A percentile compares a stretch with the other conserved stretches of the same genome.
These are phyloP conservation scores for Acronicta aceris DNA, from an alignment of 2,888 invertebrate genomes.

Conservation along the genomic window DNA sequence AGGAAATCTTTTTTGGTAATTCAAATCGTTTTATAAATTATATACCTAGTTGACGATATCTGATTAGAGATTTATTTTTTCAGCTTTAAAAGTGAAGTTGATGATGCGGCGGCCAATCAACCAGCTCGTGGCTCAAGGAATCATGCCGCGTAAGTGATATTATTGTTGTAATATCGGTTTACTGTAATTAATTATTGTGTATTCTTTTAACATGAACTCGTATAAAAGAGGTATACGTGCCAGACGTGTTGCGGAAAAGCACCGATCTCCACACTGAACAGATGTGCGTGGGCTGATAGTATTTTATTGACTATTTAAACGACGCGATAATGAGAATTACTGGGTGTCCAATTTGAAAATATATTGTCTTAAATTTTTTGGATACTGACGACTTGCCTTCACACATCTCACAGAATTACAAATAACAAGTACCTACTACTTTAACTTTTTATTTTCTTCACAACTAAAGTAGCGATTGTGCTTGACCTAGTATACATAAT, in stretches of 20 bases:
- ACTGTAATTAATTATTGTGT: conserved; percentile 15
- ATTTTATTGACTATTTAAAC: conserved; percentile 80
- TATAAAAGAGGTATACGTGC: conserved; percentile 21
- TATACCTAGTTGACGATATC: conserved; percentile 20
- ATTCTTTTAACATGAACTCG: conserved; percentile 21
- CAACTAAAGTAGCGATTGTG: conserved; percentile 15
- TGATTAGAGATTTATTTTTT: conserved; percentile 69
- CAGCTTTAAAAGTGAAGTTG: conserved; percentile 99
- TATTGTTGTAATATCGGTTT: conserved; percentile 4
- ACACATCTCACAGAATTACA: conserved; percentile 6
- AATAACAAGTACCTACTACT: not conserved
- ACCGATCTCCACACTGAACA: conserved; percentile 22
- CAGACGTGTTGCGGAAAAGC: conserved; percentile 17
- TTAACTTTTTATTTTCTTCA: conserved; percentile 2
- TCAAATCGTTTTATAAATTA: conserved; percentile 8
- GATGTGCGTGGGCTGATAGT: conserved; percentile 74
- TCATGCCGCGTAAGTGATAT: conserved; percentile 98
- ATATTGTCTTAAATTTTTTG: conserved; percentile 17
- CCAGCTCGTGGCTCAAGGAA: conserved; percentile 99
- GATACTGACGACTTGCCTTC: conserved; percentile 15
- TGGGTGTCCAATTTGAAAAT: conserved; percentile 53
- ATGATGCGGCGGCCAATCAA: conserved; percentile 98
- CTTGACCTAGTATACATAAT: conserved; percentile 14
- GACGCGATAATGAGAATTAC: conserved; percentile 72
- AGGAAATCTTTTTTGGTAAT: conserved; percentile 43